These are phyloP conservation scores for Oreochromis aureus DNA, from an alignment of 2,113 vertebrate species.

Conservation along the genomic window DNA sequence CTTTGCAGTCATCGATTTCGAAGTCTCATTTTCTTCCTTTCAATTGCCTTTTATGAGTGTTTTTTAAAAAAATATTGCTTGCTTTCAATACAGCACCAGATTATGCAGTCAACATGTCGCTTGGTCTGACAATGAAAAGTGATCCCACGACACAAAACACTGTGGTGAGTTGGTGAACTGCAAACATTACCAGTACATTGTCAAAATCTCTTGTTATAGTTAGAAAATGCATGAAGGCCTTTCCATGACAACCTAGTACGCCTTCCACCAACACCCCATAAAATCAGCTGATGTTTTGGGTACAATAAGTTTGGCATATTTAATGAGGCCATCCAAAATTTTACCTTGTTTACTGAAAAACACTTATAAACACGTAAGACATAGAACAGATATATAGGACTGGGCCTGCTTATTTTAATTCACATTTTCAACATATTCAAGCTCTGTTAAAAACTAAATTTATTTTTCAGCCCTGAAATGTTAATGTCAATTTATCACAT, in stretches of 20 bases:
- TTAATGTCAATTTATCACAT: not conserved
- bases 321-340: not conserved
- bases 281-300: not conserved
- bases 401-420: not conserved
- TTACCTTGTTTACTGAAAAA: not conserved
- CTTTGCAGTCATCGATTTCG: not conserved
- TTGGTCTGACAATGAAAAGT: constrained; percentile 51
- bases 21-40: not conserved
- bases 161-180: not conserved
- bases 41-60: not conserved
- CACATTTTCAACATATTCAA: not conserved
- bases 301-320: fast-evolving
- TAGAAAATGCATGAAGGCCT: too few species aligned
- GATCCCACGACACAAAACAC: constrained; percentile 6
- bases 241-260: not conserved
- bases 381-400: not conserved
- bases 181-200: not conserved
- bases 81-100: constrained; percentile 30
- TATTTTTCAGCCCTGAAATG: not conserved
- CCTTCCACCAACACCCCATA: not conserved
- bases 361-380: not conserved
- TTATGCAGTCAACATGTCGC: not conserved
- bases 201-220: not conserved
- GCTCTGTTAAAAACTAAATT: not conserved
- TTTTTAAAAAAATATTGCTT: not conserved